Conservation (phyloP, 2,113 vertebrate genomes). For the Ascaphus truei region DNA sequence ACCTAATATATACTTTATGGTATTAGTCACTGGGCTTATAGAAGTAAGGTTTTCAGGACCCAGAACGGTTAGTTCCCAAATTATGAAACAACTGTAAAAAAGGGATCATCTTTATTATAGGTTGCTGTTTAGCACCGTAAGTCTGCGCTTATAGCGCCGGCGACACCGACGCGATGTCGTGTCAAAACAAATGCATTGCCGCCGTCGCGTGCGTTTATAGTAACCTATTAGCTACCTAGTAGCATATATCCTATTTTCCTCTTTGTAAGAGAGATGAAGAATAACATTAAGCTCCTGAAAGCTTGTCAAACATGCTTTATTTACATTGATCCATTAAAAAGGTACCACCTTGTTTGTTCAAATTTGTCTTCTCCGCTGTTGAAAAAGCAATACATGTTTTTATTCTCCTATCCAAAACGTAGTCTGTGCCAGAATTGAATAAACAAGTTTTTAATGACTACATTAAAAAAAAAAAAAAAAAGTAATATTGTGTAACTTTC, state of each 20-base stretch:
- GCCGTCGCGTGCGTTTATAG: too few relatives aligned
- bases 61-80: neutral
- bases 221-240: too few relatives aligned
- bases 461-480: constrained; percentile 8
- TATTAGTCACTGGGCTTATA: neutral
- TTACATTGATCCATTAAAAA: neutral
- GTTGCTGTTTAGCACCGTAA: too few relatives aligned
- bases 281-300: neutral
- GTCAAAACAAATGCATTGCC: too few relatives aligned
- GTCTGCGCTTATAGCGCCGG: too few relatives aligned
- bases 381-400: constrained; percentile 3
- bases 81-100: neutral
- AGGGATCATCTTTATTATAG: neutral
- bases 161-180: too few relatives aligned
- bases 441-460: neutral
- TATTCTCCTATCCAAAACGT: neutral
- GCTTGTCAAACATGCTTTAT: neutral
- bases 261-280: too few relatives aligned
- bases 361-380: neutral
- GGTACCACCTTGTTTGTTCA: neutral
- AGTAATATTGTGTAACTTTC: neutral
- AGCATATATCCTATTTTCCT: too few relatives aligned
- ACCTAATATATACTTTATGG: constrained; percentile 7
- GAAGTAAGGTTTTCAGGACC: neutral
- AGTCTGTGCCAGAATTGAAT: neutral